Percentiles rank a stretch among this genome's conserved stretches.
phyloP scores from a whole-genome alignment of 2,113 vertebrate genomes.

The Harpagus bidentatus region DNA sequence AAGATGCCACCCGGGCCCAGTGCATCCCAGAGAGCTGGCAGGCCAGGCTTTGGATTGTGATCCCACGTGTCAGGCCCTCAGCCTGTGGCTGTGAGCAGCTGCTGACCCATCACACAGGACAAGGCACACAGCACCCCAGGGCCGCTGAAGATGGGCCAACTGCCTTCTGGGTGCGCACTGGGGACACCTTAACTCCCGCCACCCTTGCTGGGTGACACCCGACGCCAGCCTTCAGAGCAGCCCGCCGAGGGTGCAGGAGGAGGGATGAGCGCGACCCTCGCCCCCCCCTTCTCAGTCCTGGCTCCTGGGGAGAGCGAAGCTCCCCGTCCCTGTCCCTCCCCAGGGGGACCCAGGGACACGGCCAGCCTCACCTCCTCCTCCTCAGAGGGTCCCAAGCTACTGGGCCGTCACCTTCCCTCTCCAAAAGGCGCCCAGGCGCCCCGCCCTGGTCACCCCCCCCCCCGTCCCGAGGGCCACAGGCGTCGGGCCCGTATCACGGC shows the following conservation, averaged over 20 bases:
- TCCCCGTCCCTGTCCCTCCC: not conserved
- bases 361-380: not conserved
- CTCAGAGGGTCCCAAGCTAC: not conserved
- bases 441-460: fast-evolving
- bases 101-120: fast-evolving
- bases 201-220: fast-evolving
- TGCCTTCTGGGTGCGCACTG: fast-evolving
- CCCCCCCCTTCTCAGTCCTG: not conserved
- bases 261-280: too few relatives aligned
- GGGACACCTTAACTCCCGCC: not conserved
- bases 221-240: not conserved
- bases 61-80: fast-evolving
- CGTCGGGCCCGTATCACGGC: not conserved
- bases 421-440: too few relatives aligned
- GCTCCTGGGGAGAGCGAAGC: not conserved
- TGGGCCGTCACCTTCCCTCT: too few relatives aligned
- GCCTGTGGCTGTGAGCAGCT: fast-evolving
- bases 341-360: not conserved
- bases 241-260: not conserved
- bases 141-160: too few relatives aligned
- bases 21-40: fast-evolving
- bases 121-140: not conserved
- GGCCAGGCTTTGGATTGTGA: fast-evolving
- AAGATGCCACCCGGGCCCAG: not conserved
- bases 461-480: not conserved